Conservation (phyloP, 2,113 vertebrate species). For the Balaeniceps rex region DNA sequence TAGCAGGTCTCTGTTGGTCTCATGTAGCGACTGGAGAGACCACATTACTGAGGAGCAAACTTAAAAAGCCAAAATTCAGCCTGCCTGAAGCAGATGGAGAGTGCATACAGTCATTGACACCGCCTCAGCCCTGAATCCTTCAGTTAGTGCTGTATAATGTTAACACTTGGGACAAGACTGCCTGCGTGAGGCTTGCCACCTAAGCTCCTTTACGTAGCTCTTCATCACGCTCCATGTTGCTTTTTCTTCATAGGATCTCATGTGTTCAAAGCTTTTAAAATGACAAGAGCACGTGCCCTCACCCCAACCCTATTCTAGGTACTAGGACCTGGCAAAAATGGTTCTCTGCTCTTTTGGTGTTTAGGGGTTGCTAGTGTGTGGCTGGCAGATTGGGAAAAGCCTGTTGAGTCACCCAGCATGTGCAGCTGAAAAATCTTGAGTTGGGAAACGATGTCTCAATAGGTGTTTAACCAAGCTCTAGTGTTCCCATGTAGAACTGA, state of each 20-base stretch:
- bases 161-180: neutral
- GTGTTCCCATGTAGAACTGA: neutral
- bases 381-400: neutral
- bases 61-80: neutral
- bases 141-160: neutral
- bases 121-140: neutral
- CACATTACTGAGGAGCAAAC: neutral
- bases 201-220: neutral
- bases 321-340: neutral
- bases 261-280: neutral
- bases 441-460: neutral
- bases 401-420: neutral
- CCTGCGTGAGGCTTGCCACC: neutral
- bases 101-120: neutral
- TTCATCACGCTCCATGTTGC: neutral
- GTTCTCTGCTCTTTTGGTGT: neutral
- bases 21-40: neutral
- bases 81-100: neutral
- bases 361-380: neutral
- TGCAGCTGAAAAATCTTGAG: neutral
- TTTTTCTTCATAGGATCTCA: neutral
- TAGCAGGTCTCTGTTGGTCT: neutral
- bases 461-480: neutral
- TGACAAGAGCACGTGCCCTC: neutral
- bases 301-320: neutral